Evolutionary conservation across 2,113 vertebrate genomes (phyloP), one percentile per base, ranked within the genome.

Genomic region (Herpailurus yagouaroundi): DNA sequence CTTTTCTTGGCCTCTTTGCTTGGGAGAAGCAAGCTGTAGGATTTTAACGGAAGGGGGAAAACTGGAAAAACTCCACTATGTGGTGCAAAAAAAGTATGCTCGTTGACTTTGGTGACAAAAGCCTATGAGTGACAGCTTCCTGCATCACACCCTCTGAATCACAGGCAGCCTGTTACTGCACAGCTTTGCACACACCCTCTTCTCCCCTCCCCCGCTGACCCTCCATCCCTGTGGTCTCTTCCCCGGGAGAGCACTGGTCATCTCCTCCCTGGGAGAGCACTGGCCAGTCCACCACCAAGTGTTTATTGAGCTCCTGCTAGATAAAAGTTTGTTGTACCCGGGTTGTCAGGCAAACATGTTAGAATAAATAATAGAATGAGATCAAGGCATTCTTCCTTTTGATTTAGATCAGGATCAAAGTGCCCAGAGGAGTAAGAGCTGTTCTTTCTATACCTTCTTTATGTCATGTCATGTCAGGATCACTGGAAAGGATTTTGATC

Each of bases 1-100:
- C 98, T 95, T 96, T 97, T 96, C 97, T 97, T 97, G 96, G 94
- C 95, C 90, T 96, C 96, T 80, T 94, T 93, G 45, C 1, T 52
- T 71, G 73, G 57, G 83, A 29, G 45, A 63, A 64, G 9, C 52
- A 79, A 98, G 55, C 79, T 92, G 84, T 85, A 68, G 73, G 94
- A 36, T 79, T 91, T 93, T 74, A 93, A 76, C 52, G 38, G 69
- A 71, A 48, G 29, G 60, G 95, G 29, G 79, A 86, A 48, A 91
- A 36, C 68, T 89, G 94, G 95, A 64, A 89, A 45, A 33, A 48
- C 83, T 90, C 96, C 81, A 86, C 1, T 63, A 52, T 4, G 14
- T 92, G 69, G 57, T 23, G 21, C 68, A 68, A 52, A 63, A 60
- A 77, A 73, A 16, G 31, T 69, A 19, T 48, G n/a, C 52, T 88